A percentile compares a stretch with the other conserved stretches of the same genome.
Evolutionary conservation across 2,113 vertebrate genomes (phyloP).

Genomic region (Myotis brandtii): DNA sequence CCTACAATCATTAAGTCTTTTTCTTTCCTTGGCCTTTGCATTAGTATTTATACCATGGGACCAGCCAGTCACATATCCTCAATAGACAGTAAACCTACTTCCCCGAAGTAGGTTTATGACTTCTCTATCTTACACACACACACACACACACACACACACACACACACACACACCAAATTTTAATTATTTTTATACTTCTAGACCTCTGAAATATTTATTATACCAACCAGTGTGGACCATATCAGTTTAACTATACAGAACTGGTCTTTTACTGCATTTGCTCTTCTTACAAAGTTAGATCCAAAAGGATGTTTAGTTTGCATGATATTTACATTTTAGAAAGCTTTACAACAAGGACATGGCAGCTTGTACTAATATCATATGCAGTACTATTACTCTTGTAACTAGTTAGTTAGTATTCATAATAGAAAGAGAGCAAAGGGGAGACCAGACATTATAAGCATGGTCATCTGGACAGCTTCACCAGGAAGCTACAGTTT

Average conservation of each 20-base stretch:
- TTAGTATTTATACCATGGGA: constrained; percentile 25
- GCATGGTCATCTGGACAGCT: not conserved
- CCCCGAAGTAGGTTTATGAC: not conserved
- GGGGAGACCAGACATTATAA: not conserved
- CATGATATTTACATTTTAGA: not conserved
- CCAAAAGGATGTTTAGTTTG: not conserved
- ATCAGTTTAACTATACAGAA: not conserved
- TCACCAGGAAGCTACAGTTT: not conserved
- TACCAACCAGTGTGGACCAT: not conserved
- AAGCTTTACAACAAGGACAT: not conserved
- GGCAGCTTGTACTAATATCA: not conserved
- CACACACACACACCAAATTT: not conserved
- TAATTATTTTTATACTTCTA: not conserved
- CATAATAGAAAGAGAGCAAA: not conserved
- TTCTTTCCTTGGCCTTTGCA: not conserved
- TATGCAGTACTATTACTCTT: not conserved
- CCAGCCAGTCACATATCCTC: not conserved
- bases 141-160: not conserved
- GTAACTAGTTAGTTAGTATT: not conserved
- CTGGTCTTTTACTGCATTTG: not conserved
- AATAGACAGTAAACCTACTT: too few relatives aligned
- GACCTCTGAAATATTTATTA: not conserved
- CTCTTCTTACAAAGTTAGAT: not conserved
- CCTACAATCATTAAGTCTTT: not conserved
- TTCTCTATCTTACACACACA: not conserved